phyloP scores from a whole-genome alignment of 2,797 vertebrate species.

The Trachurus trachurus region DNA sequence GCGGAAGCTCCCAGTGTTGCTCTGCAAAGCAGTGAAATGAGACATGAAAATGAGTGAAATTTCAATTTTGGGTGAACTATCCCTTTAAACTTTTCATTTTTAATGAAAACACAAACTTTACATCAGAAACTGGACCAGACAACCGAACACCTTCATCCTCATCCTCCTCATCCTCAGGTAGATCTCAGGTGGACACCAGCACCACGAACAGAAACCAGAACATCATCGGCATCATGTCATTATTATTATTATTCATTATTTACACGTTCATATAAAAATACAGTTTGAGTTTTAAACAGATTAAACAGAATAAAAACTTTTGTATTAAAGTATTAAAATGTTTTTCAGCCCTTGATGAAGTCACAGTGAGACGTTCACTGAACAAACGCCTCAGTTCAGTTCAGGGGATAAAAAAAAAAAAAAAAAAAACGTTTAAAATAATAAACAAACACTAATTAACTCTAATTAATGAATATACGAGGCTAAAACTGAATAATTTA shows the following conservation, averaged over 20 bases:
- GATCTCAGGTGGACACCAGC: slow-evolving; percentile 32
- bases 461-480: too few species aligned
- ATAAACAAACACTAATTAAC: too few species aligned
- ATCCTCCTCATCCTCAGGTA: slow-evolving; percentile 23
- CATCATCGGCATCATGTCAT: slow-evolving; percentile 27
- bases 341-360: slow-evolving; percentile 1
- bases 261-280: slow-evolving; percentile 70
- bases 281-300: slow-evolving; percentile 21
- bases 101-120: not conserved
- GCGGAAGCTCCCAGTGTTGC: too few species aligned
- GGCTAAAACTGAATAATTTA: too few species aligned
- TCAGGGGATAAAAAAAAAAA: too few species aligned
- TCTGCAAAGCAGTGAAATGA: too few species aligned
- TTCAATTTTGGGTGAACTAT: too few species aligned
- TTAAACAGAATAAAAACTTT: slow-evolving; percentile 21
- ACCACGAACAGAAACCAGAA: slow-evolving; percentile 19
- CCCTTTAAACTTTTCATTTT: not conserved
- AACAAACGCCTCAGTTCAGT: too few species aligned
- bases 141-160: slow-evolving; percentile 17
- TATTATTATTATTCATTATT: slow-evolving; percentile 52
- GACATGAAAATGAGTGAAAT: too few species aligned
- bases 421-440: too few species aligned
- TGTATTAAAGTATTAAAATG: slow-evolving; percentile 13
- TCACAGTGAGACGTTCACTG: too few species aligned
- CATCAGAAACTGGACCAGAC: not conserved